Percentiles rank a stretch among this genome's conserved stretches.
phyloP scores from a whole-genome alignment of 2,888 invertebrate species.

The Coleophora deauratella region DNA sequence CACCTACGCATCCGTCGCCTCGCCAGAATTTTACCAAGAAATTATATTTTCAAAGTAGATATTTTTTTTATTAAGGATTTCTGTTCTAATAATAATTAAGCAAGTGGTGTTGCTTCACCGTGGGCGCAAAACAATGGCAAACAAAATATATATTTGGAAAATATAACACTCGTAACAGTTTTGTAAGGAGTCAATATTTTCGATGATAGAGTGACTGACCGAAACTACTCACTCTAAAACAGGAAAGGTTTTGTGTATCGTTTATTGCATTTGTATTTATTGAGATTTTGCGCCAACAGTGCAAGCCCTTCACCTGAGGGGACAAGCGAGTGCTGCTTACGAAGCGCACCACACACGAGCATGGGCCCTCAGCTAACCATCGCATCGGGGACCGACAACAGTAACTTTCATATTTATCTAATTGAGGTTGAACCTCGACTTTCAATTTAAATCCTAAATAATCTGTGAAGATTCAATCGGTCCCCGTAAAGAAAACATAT shows the following conservation, averaged over 20 bases:
- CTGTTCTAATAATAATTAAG: slow-evolving; percentile 21
- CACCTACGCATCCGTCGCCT: slow-evolving; percentile 67
- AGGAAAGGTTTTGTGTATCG: too few relatives aligned
- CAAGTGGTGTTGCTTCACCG: slow-evolving; percentile 46
- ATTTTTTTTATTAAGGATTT: not conserved
- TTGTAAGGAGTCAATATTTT: too few relatives aligned
- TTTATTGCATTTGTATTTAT: slow-evolving; percentile 7
- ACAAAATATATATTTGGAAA: not conserved
- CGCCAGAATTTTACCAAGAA: slow-evolving; percentile 17
- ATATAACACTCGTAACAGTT: not conserved
- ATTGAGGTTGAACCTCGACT: too few relatives aligned
- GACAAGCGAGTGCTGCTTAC: slow-evolving; percentile 68
- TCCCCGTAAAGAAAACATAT: not conserved
- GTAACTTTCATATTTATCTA: not conserved
- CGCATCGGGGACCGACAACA: slow-evolving; percentile 47
- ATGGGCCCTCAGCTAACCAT: slow-evolving; percentile 39
- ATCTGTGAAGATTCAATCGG: not conserved
- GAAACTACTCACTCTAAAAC: not conserved
- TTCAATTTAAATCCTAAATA: too few relatives aligned
- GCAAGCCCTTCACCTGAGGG: slow-evolving; percentile 51
- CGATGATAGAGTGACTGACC: not conserved
- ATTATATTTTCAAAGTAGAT: slow-evolving; percentile 4
- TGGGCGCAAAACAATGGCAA: slow-evolving; percentile 29
- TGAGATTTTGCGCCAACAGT: slow-evolving; percentile 42
- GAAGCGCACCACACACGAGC: slow-evolving; percentile 51